These are phyloP conservation scores for Andricus curvator DNA, from an alignment of 2,888 invertebrate genomes.

Conservation along the genomic window DNA sequence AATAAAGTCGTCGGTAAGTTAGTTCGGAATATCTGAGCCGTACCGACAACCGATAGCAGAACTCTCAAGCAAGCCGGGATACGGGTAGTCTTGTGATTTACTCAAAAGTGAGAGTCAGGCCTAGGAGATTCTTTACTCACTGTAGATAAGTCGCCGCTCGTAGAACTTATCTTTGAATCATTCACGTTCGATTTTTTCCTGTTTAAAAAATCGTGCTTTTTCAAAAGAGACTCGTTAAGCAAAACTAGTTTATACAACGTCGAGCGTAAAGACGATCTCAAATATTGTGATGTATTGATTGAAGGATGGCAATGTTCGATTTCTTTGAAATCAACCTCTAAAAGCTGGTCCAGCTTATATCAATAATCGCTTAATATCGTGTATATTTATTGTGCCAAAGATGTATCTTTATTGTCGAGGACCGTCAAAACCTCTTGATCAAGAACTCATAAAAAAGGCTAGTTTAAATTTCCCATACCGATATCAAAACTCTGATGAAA, in stretches of 20 bases:
- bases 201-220: neutral
- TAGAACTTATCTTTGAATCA: neutral
- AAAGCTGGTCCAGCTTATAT: constrained; percentile 43
- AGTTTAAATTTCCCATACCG: neutral
- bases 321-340: constrained; percentile 22
- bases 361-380: constrained; percentile 62
- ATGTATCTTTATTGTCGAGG: constrained; percentile 64
- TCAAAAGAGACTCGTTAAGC: neutral
- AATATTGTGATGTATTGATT: constrained; percentile 35
- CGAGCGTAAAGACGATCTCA: constrained; percentile 36
- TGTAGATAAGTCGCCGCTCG: neutral
- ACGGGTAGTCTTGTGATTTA: constrained; percentile 33
- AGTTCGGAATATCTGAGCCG: constrained; percentile 56
- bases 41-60: constrained; percentile 48
- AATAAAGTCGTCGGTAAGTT: constrained; percentile 51
- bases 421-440: constrained; percentile 42
- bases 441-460: constrained; percentile 7
- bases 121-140: constrained; percentile 46
- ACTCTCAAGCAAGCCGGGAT: constrained; percentile 15
- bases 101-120: constrained; percentile 49
- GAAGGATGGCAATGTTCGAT: neutral
- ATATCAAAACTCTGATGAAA: constrained; percentile 11
- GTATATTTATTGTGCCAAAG: constrained; percentile 75
- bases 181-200: neutral
- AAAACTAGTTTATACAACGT: neutral